These are phyloP conservation scores for Heterohyrax brucei DNA, from an alignment of 2,797 vertebrate genomes.

Conservation along the genomic window DNA sequence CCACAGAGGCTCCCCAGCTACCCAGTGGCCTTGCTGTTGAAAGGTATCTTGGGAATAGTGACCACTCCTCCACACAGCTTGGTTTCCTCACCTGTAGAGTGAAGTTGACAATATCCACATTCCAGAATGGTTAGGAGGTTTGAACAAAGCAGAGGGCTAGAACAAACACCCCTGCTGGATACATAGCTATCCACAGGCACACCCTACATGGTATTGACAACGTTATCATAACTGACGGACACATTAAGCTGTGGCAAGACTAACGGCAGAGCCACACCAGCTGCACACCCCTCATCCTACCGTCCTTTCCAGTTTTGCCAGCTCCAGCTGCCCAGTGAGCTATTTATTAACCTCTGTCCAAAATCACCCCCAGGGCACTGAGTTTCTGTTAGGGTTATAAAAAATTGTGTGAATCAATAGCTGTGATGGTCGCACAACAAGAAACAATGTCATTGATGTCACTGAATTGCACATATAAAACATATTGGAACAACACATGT, in stretches of 20 bases:
- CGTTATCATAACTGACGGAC: not conserved
- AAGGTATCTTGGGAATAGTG: not conserved
- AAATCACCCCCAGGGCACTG: not conserved
- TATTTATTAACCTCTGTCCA: not conserved
- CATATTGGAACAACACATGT: not conserved
- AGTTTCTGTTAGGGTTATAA: not conserved
- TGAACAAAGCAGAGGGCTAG: not conserved
- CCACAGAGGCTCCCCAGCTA: not conserved
- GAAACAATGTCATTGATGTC: too few species aligned
- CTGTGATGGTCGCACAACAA: not conserved
- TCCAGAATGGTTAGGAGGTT: not conserved
- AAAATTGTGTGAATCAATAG: not conserved
- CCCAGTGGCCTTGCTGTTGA: not conserved
- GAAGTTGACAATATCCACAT: too few species aligned
- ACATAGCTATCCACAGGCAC: rapidly evolving
- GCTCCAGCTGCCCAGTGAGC: not conserved
- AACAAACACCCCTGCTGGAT: rapidly evolving
- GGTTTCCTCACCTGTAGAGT: not conserved
- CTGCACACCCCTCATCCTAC: rapidly evolving
- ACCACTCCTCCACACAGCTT: not conserved
- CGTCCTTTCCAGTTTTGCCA: not conserved
- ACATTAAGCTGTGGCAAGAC: not conserved
- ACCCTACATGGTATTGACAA: rapidly evolving
- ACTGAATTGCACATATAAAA: not conserved
- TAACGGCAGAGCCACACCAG: not conserved